phyloP scores from a whole-genome alignment of 2,888 invertebrate species.

The Dynastes tityus region DNA sequence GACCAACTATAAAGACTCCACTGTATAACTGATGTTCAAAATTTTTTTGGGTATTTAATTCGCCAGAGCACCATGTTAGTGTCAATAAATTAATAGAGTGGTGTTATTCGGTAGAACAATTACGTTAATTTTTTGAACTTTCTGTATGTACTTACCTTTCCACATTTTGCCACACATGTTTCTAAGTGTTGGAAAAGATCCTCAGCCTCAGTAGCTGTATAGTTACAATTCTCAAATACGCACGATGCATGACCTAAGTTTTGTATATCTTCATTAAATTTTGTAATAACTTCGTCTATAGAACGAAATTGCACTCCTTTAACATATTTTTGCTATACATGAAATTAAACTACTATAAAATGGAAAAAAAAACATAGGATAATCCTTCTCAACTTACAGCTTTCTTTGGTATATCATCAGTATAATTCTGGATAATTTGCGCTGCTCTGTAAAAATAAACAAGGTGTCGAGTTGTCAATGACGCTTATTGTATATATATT shows the following conservation, averaged over 20 bases:
- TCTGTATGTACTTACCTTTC: constrained; percentile 57
- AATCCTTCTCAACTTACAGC: constrained; percentile 28
- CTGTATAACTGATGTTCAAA: no score
- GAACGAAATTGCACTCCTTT: constrained; percentile 45
- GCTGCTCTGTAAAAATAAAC: constrained; percentile 52
- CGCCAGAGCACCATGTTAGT: no score
- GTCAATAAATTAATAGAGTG: no score
- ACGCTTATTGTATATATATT: neutral
- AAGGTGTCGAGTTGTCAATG: neutral
- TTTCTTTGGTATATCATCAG: constrained; percentile 35
- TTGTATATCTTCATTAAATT: constrained; percentile 46
- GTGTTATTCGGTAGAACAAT: no score
- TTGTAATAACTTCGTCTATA: constrained; percentile 35
- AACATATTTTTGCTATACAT: constrained; percentile 37
- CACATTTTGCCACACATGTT: constrained; percentile 61
- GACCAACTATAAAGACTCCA: no score
- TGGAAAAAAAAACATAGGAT: neutral
- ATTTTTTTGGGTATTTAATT: no score
- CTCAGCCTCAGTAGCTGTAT: constrained; percentile 59
- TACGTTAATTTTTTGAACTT: neutral
- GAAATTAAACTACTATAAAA: constrained; percentile 31
- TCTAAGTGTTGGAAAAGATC: constrained; percentile 63
- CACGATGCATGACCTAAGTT: constrained; percentile 60
- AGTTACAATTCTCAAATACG: constrained; percentile 64
- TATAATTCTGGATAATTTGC: constrained; percentile 49